A percentile compares a stretch with the other conserved stretches of the same genome.
Evolutionary conservation across 2,113 vertebrate genomes (phyloP).

Genomic region (Saguinus midas): DNA sequence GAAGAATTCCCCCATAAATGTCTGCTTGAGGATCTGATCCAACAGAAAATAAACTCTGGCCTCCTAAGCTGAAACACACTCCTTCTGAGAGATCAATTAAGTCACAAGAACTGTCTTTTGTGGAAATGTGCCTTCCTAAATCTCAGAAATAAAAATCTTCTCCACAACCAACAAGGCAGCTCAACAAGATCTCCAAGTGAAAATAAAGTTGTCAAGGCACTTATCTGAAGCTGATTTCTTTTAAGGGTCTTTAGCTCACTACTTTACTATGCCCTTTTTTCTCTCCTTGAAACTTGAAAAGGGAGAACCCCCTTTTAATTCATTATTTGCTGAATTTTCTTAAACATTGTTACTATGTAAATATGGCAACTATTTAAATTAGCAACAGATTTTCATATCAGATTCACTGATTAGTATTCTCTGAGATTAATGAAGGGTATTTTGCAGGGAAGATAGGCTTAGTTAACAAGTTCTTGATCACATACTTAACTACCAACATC

Average conservation of each 20-base stretch:
- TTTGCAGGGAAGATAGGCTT: background rate
- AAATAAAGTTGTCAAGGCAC: background rate
- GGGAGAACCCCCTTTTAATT: background rate
- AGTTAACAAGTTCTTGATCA: background rate
- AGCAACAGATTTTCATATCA: background rate
- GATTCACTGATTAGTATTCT: background rate
- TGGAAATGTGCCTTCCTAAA: conserved; percentile 3
- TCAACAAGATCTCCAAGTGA: background rate
- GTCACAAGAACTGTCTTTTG: background rate
- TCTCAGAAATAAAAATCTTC: conserved; percentile 42
- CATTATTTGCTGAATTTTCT: background rate
- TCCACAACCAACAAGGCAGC: background rate
- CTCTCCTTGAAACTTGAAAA: background rate
- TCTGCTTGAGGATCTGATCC: background rate
- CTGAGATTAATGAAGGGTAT: background rate
- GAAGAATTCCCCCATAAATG: conserved; percentile 33
- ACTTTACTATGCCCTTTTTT: background rate
- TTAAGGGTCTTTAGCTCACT: background rate
- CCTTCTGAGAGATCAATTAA: conserved; percentile 32
- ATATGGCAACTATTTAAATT: background rate
- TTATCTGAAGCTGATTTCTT: background rate
- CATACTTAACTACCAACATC: background rate
- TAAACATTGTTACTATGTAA: conserved; percentile 1
- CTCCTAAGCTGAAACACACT: background rate
- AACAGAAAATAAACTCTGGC: background rate